Conservation (phyloP, 2,113 vertebrate genomes). For the Epinephelus fuscoguttatus region DNA sequence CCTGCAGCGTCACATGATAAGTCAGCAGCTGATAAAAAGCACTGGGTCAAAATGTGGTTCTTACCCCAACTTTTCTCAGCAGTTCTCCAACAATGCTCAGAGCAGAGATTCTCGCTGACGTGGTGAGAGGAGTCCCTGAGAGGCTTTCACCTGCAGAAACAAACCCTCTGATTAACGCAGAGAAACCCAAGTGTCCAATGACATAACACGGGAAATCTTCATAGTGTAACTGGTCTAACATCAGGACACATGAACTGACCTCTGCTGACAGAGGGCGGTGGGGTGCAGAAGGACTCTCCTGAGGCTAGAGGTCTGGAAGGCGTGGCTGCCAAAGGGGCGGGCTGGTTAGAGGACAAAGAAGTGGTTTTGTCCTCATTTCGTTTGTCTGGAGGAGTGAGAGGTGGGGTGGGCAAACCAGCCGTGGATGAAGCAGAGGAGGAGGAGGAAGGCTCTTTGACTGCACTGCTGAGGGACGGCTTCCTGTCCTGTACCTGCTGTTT, state of each 20-base stretch:
- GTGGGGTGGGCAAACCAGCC: slow-evolving; percentile 33
- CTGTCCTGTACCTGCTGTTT: slow-evolving; percentile 95
- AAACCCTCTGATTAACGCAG: background rate
- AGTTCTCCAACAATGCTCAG: slow-evolving; percentile 96
- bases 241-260: slow-evolving; percentile 72
- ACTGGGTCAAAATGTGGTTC: background rate
- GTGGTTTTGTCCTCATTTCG: slow-evolving; percentile 40
- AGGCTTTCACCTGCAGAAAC: slow-evolving; percentile 82
- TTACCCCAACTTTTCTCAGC: slow-evolving; percentile 96
- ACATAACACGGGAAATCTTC: background rate
- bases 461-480: slow-evolving; percentile 69
- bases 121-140: slow-evolving; percentile 88
- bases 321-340: slow-evolving; percentile 81
- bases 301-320: slow-evolving; percentile 66
- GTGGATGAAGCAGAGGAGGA: slow-evolving; percentile 32
- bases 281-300: slow-evolving; percentile 68
- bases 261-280: slow-evolving; percentile 78
- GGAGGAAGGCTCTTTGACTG: slow-evolving; percentile 70
- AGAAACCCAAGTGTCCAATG: background rate
- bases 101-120: slow-evolving; percentile 93
- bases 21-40: slow-evolving; percentile 16
- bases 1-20: slow-evolving; percentile 31
- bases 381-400: slow-evolving; percentile 50
- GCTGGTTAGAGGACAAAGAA: slow-evolving; percentile 50
- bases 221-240: too few species aligned